Percentiles rank a stretch among this genome's conserved stretches.
These are phyloP conservation scores for Megaceryle alcyon DNA, from an alignment of 2,797 vertebrate species.

Conservation along the genomic window DNA sequence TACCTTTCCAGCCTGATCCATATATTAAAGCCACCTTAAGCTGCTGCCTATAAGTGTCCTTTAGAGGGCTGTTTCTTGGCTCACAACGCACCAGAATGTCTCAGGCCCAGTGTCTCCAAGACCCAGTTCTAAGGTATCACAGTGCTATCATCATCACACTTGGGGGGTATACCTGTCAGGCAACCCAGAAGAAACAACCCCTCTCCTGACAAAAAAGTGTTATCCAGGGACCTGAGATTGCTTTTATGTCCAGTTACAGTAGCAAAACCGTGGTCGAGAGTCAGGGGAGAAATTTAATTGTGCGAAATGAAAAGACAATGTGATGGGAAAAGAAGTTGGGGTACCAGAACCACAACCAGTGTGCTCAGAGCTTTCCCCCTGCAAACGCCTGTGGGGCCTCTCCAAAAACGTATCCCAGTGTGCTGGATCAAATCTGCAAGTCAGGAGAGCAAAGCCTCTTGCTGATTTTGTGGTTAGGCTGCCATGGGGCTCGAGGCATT, in stretches of 20 bases:
- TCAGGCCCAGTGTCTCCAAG: neutral
- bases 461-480: neutral
- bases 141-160: neutral
- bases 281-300: fast-evolving
- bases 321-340: neutral
- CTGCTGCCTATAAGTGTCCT: neutral
- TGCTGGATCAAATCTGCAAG: slow-evolving; percentile 4
- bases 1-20: neutral
- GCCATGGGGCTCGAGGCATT: neutral
- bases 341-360: neutral
- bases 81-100: neutral
- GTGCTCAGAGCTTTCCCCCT: neutral
- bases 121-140: neutral
- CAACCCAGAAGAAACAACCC: neutral
- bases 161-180: neutral
- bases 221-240: neutral
- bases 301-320: neutral
- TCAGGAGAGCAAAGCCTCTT: neutral
- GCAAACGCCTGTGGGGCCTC: neutral
- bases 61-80: neutral
- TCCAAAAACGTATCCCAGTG: neutral
- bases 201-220: neutral
- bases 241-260: neutral
- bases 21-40: neutral
- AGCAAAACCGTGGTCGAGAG: neutral